Conservation (phyloP, 2,113 vertebrate species). For the Ellobius talpinus region DNA sequence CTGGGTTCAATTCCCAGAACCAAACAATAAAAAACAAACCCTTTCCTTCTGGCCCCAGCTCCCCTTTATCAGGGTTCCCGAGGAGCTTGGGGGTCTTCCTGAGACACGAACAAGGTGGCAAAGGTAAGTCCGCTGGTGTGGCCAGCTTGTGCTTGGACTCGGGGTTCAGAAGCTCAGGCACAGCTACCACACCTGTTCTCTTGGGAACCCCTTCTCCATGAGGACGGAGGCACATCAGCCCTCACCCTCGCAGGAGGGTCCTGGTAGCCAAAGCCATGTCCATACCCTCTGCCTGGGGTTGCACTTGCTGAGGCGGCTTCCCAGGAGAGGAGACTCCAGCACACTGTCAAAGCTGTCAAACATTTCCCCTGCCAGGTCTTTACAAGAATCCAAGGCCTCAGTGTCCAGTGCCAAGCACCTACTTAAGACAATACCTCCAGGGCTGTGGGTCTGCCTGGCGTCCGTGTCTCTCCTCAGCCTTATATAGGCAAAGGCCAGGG, state of each 20-base stretch:
- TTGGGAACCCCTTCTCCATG: fast-evolving
- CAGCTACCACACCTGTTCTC: fast-evolving
- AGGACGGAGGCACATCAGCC: background rate
- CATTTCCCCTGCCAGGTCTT: constrained; percentile 85
- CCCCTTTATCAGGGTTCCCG: background rate
- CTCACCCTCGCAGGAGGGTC: background rate
- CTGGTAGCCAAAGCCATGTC: background rate
- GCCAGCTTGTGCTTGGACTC: fast-evolving
- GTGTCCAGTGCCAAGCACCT: constrained; percentile 80
- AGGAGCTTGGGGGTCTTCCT: fast-evolving
- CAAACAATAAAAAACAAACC: background rate
- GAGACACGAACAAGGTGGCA: too few species aligned
- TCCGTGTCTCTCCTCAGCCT: constrained; percentile 74
- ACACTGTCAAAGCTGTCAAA: constrained; percentile 86
- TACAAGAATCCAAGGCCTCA: constrained; percentile 78
- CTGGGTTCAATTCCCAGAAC: background rate
- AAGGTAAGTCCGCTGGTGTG: fast-evolving
- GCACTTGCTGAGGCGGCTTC: background rate
- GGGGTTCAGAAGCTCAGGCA: background rate
- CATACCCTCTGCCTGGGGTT: background rate
- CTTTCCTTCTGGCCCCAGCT: background rate
- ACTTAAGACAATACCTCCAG: constrained; percentile 83
- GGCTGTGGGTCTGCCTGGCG: fast-evolving
- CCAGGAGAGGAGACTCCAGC: constrained; percentile 62
- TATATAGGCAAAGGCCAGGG: constrained; percentile 90